phyloP scores from a whole-genome alignment of 2,888 invertebrate species.

The Dorcus parallelipipedus region DNA sequence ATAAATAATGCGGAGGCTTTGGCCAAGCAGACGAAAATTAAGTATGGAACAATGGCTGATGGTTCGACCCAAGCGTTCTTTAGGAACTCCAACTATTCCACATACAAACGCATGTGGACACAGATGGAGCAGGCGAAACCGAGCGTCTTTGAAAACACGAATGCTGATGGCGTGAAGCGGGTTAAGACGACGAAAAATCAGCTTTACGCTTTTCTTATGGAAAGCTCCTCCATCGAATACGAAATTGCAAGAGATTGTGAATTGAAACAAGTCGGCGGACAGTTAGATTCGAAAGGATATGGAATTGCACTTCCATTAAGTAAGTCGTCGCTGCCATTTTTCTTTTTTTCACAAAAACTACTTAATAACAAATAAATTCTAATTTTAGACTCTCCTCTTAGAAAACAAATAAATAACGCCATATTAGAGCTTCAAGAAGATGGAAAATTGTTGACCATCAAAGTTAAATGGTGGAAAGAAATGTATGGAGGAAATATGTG shows the following conservation, averaged over 20 bases:
- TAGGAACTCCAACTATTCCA: slow-evolving; percentile 39
- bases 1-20: slow-evolving; percentile 90
- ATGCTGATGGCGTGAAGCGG: slow-evolving; percentile 81
- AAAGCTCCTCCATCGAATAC: slow-evolving; percentile 93
- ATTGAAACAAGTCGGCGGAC: slow-evolving; percentile 74
- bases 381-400: slow-evolving; percentile 55
- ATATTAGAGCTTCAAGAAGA: slow-evolving; percentile 84
- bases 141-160: slow-evolving; percentile 76
- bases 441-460: slow-evolving; percentile 71
- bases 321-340: slow-evolving; percentile 49
- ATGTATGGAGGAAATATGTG: slow-evolving; percentile 53
- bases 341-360: neutral
- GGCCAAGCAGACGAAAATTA: slow-evolving; percentile 89
- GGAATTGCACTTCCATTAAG: slow-evolving; percentile 90
- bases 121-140: slow-evolving; percentile 77
- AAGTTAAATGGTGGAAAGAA: slow-evolving; percentile 85
- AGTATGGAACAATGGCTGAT: slow-evolving; percentile 84
- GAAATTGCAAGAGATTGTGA: slow-evolving; percentile 81
- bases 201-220: slow-evolving; percentile 93
- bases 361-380: neutral
- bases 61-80: slow-evolving; percentile 95
- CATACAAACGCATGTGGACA: slow-evolving; percentile 29
- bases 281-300: slow-evolving; percentile 87
- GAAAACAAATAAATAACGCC: slow-evolving; percentile 74
- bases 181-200: slow-evolving; percentile 74